A percentile compares a stretch with the other conserved stretches of the same genome.
These are phyloP conservation scores for Nebria ingens DNA, from an alignment of 1,140 invertebrate species.

Conservation along the genomic window DNA sequence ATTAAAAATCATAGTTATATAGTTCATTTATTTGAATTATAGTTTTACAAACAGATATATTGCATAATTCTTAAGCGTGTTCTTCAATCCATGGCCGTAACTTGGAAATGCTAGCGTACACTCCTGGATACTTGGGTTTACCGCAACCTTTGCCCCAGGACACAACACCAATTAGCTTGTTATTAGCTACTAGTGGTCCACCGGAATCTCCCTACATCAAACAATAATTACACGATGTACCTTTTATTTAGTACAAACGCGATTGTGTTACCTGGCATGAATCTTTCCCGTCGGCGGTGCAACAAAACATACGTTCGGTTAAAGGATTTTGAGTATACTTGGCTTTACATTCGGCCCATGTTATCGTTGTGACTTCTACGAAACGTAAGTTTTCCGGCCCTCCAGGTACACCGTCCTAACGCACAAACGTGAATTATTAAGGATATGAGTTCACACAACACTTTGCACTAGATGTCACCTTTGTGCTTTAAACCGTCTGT, in stretches of 20 bases:
- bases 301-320: not conserved
- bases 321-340: not conserved
- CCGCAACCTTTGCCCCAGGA: conserved; percentile 49
- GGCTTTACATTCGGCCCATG: not conserved
- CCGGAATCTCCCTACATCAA: conserved; percentile 22
- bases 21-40: not conserved
- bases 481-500: not conserved
- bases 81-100: conserved; percentile 29
- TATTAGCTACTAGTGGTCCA: conserved; percentile 20
- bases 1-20: not conserved
- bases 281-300: not conserved
- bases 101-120: conserved; percentile 44
- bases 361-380: not conserved
- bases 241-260: not conserved
- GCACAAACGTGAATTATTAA: no score
- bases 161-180: conserved; percentile 18
- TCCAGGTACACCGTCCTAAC: no score
- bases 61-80: not conserved
- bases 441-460: no score
- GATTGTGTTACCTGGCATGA: not conserved
- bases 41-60: not conserved
- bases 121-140: conserved; percentile 42
- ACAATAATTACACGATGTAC: not conserved
- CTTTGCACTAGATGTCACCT: not conserved
- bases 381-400: not conserved